Evolutionary conservation across 2,888 invertebrate species (phyloP), one percentile per base, ranked within the genome.

Genomic region (Aphodius granarius): DNA sequence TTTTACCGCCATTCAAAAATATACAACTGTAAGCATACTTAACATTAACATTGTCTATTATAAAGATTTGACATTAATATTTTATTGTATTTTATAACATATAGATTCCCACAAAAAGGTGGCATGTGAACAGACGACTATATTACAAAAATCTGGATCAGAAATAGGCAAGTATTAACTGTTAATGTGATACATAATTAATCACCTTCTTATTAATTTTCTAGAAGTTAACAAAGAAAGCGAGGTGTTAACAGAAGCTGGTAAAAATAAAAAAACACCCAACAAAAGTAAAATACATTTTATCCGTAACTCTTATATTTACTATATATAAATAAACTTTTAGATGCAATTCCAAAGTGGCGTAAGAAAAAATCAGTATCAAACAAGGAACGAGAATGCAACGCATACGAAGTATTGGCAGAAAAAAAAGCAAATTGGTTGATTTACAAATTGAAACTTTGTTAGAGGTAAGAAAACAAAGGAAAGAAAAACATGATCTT

Each of bases 191-290:
- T 13, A 43, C 2, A 43, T 43, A 65, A 65, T 65, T 65, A 65
- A 16, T 65, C 65, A 65, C 65, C 5, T 65, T 65, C n/a, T 65
- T 18, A 65, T 65, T 16, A 65, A 65, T 65, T 65, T 65, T 65
- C 17, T 65, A 65, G 65, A 65, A 65, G 65, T 65, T 65, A 65
- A 65, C 65, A 65, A 65, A 65, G 1, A 65, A 65, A n/a, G 9
- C 17, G n/a, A 65, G n/a, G 18, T 15, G n/a, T 1, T 18, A 6
- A 65, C 65, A 65, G 65, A 65, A 65, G 18, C 65, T 65, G 17
- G 1, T 65, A 65, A 15, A 65, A 65, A 65, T 65, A 65, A 65
- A 65, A 65, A 15, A 65, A 18, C 65, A 18, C 65, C 65, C 65
- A 65, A 16, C 18, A 65, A 65, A 65, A 65, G 65, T 65, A 65